Evolutionary conservation across 2,888 invertebrate species (phyloP), one percentile per base, ranked within the genome.

Genomic region (Eumacrocentrus americanus): DNA sequence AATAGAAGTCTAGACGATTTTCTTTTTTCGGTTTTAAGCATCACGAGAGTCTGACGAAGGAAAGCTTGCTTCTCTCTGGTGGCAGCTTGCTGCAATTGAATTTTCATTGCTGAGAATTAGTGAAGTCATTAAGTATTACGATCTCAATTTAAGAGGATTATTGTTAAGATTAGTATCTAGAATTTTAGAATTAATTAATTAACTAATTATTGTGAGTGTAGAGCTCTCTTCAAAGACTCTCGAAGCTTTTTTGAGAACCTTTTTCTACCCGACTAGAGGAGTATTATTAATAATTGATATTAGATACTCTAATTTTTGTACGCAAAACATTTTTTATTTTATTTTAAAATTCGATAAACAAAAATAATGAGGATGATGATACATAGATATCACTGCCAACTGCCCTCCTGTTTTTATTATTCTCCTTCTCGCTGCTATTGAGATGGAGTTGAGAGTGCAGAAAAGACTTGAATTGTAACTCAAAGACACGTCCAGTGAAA

Each of bases 71-170:
- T n/a, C n/a, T n/a, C n/a, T n/a, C n/a, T n/a, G n/a, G n/a, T n/a
- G n/a, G n/a, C n/a, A n/a, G n/a, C n/a, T n/a, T n/a, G n/a, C n/a
- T n/a, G n/a, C n/a, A n/a, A n/a, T n/a, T n/a, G n/a, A n/a, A n/a
- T 12, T 18, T 42, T 9, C 20, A 20, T 42, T 16, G 18, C 20
- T 12, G 3, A 20, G 14, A 46, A 14, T 22, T 23, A 12, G 46
- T 22, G 6, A 23, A 52, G 52, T 52, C 52, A 52, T 63, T 61
- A 74, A 74, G 72, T 74, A 72, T 77, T 72, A 72, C 71, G 77
- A 76, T 76, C 73, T 76, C 75, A 74, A n/a, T 70, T 67, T 46
- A 51, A 50, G 11, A 37, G 18, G 37, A 12, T 51, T 51, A 22
- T n/a, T 35, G 12, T 29, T 29, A 29, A 9, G 29, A 29, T 29